Evolutionary conservation across 1,140 invertebrate species (phyloP).

Genomic region (Heliconius hermathena): DNA sequence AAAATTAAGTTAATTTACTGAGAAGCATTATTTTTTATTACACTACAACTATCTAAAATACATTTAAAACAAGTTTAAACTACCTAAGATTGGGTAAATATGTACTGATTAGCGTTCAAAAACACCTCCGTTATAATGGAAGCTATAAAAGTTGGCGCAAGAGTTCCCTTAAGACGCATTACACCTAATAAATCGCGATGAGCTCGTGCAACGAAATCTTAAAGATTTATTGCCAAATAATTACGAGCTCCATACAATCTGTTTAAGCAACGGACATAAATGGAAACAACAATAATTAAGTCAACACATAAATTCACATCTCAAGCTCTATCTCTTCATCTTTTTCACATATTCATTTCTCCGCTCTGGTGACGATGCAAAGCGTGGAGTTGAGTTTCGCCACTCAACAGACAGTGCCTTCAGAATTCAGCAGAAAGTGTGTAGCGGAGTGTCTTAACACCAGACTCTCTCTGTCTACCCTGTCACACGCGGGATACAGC

Average conservation of each 20-base stretch:
- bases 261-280: background rate
- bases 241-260: background rate
- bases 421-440: too few relatives aligned
- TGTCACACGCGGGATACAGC: too few relatives aligned
- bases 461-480: too few relatives aligned
- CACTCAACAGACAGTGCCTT: too few relatives aligned
- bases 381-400: too few relatives aligned
- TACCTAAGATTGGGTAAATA: background rate
- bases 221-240: slow-evolving; percentile 1
- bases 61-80: background rate
- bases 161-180: slow-evolving; percentile 10
- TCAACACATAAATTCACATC: too few relatives aligned
- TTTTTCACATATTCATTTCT: too few relatives aligned
- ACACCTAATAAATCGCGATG: background rate
- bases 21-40: too few relatives aligned
- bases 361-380: too few relatives aligned
- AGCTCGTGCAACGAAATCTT: background rate
- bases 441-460: too few relatives aligned
- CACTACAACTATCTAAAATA: background rate
- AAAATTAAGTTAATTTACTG: too few relatives aligned
- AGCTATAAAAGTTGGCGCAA: slow-evolving; percentile 7
- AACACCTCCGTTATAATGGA: background rate
- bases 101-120: slow-evolving; percentile 5
- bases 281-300: background rate
- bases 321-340: too few relatives aligned